Evolutionary conservation across 92 coral and sea anemone genomes (phyloP), one percentile per base, ranked within the genome.

Genomic region (Phymanthus crucifer): DNA sequence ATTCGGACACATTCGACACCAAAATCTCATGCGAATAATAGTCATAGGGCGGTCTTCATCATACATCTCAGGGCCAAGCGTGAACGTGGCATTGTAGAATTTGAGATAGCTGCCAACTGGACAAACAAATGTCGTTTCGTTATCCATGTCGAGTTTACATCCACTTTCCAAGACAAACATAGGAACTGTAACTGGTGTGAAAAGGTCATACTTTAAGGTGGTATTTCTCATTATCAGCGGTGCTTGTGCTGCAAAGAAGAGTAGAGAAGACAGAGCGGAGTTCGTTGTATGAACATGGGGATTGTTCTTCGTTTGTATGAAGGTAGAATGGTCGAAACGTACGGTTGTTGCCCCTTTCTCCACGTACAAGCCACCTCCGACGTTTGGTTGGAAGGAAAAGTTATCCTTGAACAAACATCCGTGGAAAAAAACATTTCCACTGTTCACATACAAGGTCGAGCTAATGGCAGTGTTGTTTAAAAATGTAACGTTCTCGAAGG

Each of bases 361-460:
- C 7, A 70, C 57, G 32, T 24, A 80, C 1, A 80, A 24, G 13
- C 29, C 17, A 0, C 21, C 77, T 23, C 84, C 67, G 21, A 35
- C 56, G 1, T 40, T 19, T 1, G 84, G 84, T n/a, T 71, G 40
- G 24, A 17, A 67, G 3, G 78, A 70, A 37, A 82, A 29, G 65
- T 90, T 90, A 56, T 90, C 69, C 46, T 83, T 27, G 52, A 90
- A 90, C 23, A 81, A 70, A 45, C 93, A 87, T 10, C 83, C 73
- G 27, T 27, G 71, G n/a, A 90, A 83, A 3, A 75, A 67, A 0
- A 88, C 71, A 19, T 75, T 36, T 8, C 78, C 83, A 50, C 67
- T 72, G 26, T 48, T 71, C 34, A 80, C 21, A 29, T 29, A 80
- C 10, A 80, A 24, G 48, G 38, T 71, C 18, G 76, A 70, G 11